Base-by-base conservation (phyloP, 2,113 vertebrate species). In the Siphamia tubifer region DNA sequence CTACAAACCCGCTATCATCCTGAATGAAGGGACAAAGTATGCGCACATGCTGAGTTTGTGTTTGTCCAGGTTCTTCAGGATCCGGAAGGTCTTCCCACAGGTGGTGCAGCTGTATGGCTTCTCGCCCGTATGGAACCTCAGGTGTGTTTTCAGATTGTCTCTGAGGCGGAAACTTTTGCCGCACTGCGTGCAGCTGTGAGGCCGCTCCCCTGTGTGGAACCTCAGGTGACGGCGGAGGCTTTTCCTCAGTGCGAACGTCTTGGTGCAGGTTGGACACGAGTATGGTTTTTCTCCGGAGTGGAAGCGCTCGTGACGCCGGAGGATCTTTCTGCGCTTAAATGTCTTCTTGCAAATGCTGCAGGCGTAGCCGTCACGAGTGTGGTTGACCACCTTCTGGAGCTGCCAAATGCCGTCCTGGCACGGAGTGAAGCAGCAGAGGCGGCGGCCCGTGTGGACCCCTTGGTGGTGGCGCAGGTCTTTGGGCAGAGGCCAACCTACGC, bases 141-240 rank as follows among this genome's bases (percentile, higher is more conserved):
- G 38, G 34, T 93, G 92, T 0, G 87, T 67, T 49, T 90, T 91
- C 11, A 93, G 85, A 42, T 88, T 92, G 1, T 90, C 89, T 1
- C 89, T 72, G 58, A 92, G 82, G 0, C 88, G 85, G 77, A 93
- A 93, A 43, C 83, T 76, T 51, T 93, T 93, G 32, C 66, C 54
- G 13, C 92, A 93, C 24, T 82, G 69, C 0, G 68, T 1, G 74
- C 92, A 93, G 23, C 3, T 28, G 61, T 92, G 86, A 1, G 92
- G 92, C 45, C 82, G 72, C 68, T 92, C 90, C 0, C 90, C 91
- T 0, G 90, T 89, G 83, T 93, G 92, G 57, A 92, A 92, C 23
- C 92, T 54, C 23, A 69, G 0, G 58, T 93, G 92, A 3, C 90
- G 75, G 0, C 90, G 82, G 3, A 92, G 87, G 56, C 83, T 92